Base-by-base conservation (phyloP, 2,113 vertebrate genomes). In the Prionailurus viverrinus region DNA sequence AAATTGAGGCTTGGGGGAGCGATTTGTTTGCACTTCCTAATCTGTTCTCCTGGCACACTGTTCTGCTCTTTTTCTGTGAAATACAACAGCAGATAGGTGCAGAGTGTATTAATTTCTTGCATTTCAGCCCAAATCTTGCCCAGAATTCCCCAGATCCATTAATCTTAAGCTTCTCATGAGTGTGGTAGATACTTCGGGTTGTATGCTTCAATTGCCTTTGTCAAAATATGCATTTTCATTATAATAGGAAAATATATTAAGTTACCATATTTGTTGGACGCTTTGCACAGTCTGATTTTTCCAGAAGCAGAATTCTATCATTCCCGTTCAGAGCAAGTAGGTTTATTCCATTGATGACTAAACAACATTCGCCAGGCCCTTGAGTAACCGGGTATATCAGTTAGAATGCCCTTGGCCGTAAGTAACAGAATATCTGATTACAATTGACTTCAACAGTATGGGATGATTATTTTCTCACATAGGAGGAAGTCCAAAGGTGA, bases 161-260 rank as follows among this genome's bases (percentile, higher is more conserved):
- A 76, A 73, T 82, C 91, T 55, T 78, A 89, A 45, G 29, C 10
- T 82, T 96, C 53, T 39, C 39, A 7, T 14, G 41, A 69, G 11
- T 14, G 10, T 25, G 29, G 29, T 33, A 58, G 53, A 25, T 87
- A 74, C 63, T 92, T 86, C 11, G 51, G 27, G 51, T 48, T 95
- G 65, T 61, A 29, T 2, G 19, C 27, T 73, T 92, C 36, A 45
- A 23, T 19, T 81, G 65, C 18, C 11, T 93, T 94, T 82, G 69
- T 95, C 91, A 94, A 96, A 94, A 85, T 61, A 95, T 9, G 23
- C 33, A 55, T 91, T 97, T 92, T 48, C 41, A 93, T 91, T 85
- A 18, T 36, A 91, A 88, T 73, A 73, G 31, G 55, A 93, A 96
- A 91, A 87, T 33, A 29, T 7, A 76, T 80, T 86, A 78, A 82